Percentiles rank a stretch among this genome's conserved stretches.
Evolutionary conservation across 2,888 invertebrate species (phyloP).

Genomic region (Tiphia femorata): DNA sequence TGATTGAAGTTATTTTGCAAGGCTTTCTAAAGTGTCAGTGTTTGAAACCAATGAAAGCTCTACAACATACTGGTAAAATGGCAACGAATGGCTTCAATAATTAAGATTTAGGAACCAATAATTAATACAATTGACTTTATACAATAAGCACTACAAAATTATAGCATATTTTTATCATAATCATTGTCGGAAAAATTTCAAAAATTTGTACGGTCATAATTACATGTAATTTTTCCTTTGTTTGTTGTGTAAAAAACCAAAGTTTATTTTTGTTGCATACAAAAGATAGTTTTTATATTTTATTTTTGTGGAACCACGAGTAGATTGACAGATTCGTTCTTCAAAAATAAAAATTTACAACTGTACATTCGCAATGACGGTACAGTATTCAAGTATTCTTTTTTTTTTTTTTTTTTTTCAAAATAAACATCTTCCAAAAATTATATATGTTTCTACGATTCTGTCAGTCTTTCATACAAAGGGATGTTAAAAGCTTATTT

Average conservation of each 20-base stretch:
- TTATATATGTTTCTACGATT: too few species aligned
- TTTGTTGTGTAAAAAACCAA: neutral
- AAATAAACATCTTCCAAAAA: constrained; percentile 5
- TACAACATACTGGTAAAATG: constrained; percentile 32
- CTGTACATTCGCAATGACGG: neutral
- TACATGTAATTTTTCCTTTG: neutral
- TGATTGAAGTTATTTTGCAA: neutral
- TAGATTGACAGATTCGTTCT: constrained; percentile 8
- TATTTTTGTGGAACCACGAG: constrained; percentile 1
- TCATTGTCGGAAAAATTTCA: too few species aligned
- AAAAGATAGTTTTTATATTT: neutral
- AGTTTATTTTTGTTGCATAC: neutral
- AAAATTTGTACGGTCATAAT: too few species aligned
- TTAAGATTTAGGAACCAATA: constrained; percentile 38
- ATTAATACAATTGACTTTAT: constrained; percentile 35
- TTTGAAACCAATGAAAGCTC: too few species aligned
- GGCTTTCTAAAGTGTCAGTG: too few species aligned
- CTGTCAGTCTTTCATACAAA: constrained; percentile 13
- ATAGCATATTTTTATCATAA: constrained; percentile 42
- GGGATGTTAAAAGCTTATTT: constrained; percentile 32
- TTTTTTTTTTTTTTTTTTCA: constrained; percentile 1
- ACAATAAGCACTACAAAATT: constrained; percentile 37
- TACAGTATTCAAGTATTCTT: neutral
- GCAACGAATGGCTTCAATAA: constrained; percentile 25
- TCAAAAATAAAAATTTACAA: constrained; percentile 13